Evolutionary conservation across 2,797 vertebrate genomes (phyloP), one percentile per base, ranked within the genome.

Genomic region (Monodelphis domestica): DNA sequence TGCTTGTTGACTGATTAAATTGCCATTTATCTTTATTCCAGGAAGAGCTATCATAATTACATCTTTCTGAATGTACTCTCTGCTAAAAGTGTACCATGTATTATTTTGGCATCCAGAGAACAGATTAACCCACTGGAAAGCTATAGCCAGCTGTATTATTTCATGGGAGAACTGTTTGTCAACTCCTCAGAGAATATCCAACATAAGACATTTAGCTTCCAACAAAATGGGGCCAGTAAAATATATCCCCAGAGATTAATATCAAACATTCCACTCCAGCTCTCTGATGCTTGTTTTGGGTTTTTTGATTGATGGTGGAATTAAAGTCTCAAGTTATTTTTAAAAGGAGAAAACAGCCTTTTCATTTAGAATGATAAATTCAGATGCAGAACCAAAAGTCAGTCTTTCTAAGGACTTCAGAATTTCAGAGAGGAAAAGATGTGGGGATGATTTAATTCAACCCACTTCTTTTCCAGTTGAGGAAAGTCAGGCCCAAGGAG

Each of bases 211-310:
- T 96, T 95, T 96, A 96, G 96, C 97, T 98, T 98, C 97, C 95
- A 98, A 97, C 97, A 97, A 98, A 97, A 96, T 97, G 95, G 96
- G 96, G 87, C 70, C 95, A 98, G 95, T 95, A 96, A 97, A 97
- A 96, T 94, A 91, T 94, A 95, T 97, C 98, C 97, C 96, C 93
- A 88, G 97, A 97, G 98, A 98, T 97, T 98, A 98, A 89, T 97
- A 98, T 98, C 97, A 98, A 98, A 97, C 93, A 98, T 98, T 98
- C 97, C 97, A 95, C 94, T 98, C 96, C 93, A 97, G 91, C 96
- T 97, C 88, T 52, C 0, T 93, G 92, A 87, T 93, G 91, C 95
- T 98, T 1, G 0, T 95, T 97, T 95, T 91, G 94, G 94, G 89
- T 95, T 97, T 97, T 96, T 97, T 96, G 96, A 97, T 95, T 93